phyloP scores from a whole-genome alignment of 2,888 invertebrate species.

The Sarcophaga subvicina region DNA sequence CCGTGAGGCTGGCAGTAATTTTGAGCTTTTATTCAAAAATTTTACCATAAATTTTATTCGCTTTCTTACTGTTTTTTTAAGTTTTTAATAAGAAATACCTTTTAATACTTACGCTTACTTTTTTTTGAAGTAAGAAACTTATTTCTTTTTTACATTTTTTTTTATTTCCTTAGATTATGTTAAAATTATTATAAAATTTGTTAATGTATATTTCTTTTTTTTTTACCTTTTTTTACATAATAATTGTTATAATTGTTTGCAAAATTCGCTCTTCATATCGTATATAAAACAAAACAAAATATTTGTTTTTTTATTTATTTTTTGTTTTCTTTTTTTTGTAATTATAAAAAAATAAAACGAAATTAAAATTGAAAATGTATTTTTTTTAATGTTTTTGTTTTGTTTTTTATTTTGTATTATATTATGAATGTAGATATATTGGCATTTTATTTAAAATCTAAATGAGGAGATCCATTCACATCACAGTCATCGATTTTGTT shows the following conservation, averaged over 20 bases:
- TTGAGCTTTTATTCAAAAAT: too few relatives aligned
- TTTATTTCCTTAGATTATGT: constrained; percentile 46
- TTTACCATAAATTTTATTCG: too few relatives aligned
- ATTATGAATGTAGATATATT: constrained; percentile 63
- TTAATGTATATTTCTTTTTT: constrained; percentile 52
- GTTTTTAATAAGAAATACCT: too few relatives aligned
- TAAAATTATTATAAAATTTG: constrained; percentile 65
- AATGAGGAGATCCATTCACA: constrained; percentile 70
- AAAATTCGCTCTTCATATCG: constrained; percentile 39
- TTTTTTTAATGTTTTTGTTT: background rate
- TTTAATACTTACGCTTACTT: background rate
- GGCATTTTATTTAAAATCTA: constrained; percentile 67
- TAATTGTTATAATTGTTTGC: constrained; percentile 40
- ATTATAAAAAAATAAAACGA: constrained; percentile 13
- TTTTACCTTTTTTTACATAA: constrained; percentile 18
- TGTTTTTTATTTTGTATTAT: constrained; percentile 10
- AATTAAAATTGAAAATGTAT: background rate
- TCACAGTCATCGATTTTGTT: constrained; percentile 67
- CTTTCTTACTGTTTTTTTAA: too few relatives aligned
- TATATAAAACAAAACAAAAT: constrained; percentile 35
- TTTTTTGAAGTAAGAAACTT: background rate
- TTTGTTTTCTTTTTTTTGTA: background rate
- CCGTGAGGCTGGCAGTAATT: too few relatives aligned
- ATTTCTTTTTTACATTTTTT: background rate
- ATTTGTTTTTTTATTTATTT: background rate